A percentile compares a stretch with the other conserved stretches of the same genome.
Conservation (phyloP, 2,113 vertebrate species). For the Myodes glareolus region DNA sequence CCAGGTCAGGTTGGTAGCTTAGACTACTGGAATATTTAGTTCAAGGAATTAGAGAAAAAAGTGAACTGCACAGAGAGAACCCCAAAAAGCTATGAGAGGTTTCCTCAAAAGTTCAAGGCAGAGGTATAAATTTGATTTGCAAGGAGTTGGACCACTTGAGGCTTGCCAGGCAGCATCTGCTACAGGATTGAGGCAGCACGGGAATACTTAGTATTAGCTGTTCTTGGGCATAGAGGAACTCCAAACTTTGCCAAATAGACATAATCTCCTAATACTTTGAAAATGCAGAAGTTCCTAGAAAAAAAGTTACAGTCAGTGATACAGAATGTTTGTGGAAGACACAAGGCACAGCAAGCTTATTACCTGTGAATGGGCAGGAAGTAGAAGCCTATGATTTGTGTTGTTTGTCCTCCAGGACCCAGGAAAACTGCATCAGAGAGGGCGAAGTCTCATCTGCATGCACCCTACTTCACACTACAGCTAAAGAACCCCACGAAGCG, state of each 20-base stretch:
- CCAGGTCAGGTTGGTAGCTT: not conserved
- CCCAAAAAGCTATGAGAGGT: not conserved
- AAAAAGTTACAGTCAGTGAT: not conserved
- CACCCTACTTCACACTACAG: not conserved
- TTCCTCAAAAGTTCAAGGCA: not conserved
- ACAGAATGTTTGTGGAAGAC: not conserved
- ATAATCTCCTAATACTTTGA: not conserved
- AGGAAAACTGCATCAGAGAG: not conserved
- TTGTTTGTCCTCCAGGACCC: not conserved
- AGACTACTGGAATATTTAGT: not conserved
- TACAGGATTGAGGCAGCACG: not conserved
- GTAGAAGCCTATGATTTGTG: not conserved
- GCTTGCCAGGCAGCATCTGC: not conserved
- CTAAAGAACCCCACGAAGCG: not conserved
- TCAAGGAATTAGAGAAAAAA: not conserved
- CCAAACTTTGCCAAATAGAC: not conserved
- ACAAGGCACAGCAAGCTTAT: not conserved
- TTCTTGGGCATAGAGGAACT: not conserved
- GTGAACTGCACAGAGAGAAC: not conserved
- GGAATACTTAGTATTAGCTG: not conserved
- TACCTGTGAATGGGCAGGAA: not conserved
- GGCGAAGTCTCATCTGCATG: not conserved
- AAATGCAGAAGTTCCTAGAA: not conserved
- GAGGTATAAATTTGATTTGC: not conserved
- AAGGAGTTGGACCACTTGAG: not conserved